Conservation (phyloP, 2,888 invertebrate species). For the Agrochola macilenta region DNA sequence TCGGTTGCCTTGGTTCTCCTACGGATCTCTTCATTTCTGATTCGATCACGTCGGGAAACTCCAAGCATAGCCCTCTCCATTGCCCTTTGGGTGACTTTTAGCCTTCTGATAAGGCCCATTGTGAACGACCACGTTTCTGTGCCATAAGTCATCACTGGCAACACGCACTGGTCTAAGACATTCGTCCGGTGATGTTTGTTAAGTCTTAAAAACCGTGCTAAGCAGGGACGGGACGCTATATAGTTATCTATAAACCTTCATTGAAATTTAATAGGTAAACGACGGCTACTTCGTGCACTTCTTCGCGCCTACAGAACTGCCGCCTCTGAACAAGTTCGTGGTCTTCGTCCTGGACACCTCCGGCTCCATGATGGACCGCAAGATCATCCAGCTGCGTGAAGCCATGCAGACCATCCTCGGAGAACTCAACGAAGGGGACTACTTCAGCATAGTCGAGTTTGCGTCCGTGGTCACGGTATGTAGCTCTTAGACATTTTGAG, state of each 20-base stretch:
- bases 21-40: no score
- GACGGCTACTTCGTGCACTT: slow-evolving; percentile 95
- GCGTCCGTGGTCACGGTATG: slow-evolving; percentile 86
- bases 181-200: neutral
- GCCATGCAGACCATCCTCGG: slow-evolving; percentile 93
- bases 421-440: slow-evolving; percentile 91
- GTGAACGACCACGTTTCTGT: no score
- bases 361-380: slow-evolving; percentile 93
- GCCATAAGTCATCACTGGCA: no score
- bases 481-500: neutral
- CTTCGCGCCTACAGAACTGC: slow-evolving; percentile 92
- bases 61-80: no score
- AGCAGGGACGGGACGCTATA: neutral
- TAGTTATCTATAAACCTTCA: neutral
- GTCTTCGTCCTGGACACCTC: slow-evolving; percentile 95
- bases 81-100: no score
- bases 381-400: slow-evolving; percentile 92
- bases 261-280: slow-evolving; percentile 86
- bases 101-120: no score
- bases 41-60: no score
- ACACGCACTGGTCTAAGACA: no score
- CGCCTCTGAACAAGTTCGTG: slow-evolving; percentile 92
- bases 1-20: no score
- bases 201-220: neutral
- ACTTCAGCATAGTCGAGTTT: slow-evolving; percentile 93